Evolutionary conservation across 2,888 invertebrate genomes (phyloP), one percentile per base, ranked within the genome.

Genomic region (Phortica okadai): DNA sequence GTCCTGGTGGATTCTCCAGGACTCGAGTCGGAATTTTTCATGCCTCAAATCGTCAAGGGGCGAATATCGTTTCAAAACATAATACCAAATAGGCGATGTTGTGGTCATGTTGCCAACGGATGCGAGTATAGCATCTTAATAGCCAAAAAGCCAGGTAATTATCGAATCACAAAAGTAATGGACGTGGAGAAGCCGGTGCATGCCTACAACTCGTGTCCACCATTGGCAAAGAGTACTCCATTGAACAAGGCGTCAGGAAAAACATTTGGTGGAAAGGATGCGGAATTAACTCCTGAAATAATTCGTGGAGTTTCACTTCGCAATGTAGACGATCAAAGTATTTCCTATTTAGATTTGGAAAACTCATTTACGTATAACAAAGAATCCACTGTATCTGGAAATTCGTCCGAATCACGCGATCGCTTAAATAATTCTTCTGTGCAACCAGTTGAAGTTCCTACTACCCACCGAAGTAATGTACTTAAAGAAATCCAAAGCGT

Each of bases 21-120:
- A 16, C 85, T 79, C 45, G 90, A 90, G 73, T 80, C 86, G 0
- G 91, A 91, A 73, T 80, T 90, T 1, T 90, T 91, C 66, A 80
- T 87, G 74, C 90, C 90, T 2, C 82, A 83, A n/a, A 86, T 90
- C 25, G 74, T 85, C 4, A 87, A 89, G n/a, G 88, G 86, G 0
- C 84, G 89, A 0, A 88, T 90, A 16, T 77, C 80, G 25, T 82
- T 90, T 14, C 82, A 84, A 14, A 90, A 91, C 64, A 83, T 90
- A 0, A 85, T 89, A 42, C 84, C 83, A 0, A 82, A 81, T 67
- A 83, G 89, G 1, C 82, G 86, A 0, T 90, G 90, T 74, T 90
- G 90, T 73, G 66, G 76, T 25, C 74, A 56, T 25, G 62, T 33
- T 21, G 79, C 76, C 2, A 59, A 74, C 6, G 62, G 75, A 25